These are phyloP conservation scores for Stenopsyche tienmushanensis DNA, from an alignment of 1,140 invertebrate species.

Conservation along the genomic window DNA sequence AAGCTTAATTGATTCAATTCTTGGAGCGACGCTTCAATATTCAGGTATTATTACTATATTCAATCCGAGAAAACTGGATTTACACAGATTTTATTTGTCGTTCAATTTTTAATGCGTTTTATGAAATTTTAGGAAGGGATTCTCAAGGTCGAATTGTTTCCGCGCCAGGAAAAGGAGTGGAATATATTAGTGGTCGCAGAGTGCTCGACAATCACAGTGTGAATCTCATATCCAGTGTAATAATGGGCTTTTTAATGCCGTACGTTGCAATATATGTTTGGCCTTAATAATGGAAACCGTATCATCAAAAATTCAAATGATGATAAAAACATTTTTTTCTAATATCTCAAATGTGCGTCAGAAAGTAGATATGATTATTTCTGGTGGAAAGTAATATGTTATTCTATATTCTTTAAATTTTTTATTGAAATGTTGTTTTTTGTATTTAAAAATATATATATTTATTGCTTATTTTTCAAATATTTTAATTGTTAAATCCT, in stretches of 20 bases:
- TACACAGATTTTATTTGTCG: neutral
- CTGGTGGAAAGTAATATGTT: too few species aligned
- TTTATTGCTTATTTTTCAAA: too few species aligned
- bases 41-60: slow-evolving; percentile 63
- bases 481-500: too few species aligned
- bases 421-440: too few species aligned
- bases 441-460: too few species aligned
- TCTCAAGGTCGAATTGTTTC: slow-evolving; percentile 73
- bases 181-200: slow-evolving; percentile 73
- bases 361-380: too few species aligned
- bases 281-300: slow-evolving; percentile 45
- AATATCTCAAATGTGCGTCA: too few species aligned
- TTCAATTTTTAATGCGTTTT: neutral
- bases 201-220: slow-evolving; percentile 90
- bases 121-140: slow-evolving; percentile 64
- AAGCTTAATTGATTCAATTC: slow-evolving; percentile 78
- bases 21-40: slow-evolving; percentile 84
- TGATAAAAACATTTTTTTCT: too few species aligned
- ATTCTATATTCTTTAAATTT: too few species aligned
- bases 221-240: slow-evolving; percentile 79
- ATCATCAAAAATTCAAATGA: too few species aligned
- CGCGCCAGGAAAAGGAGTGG: slow-evolving; percentile 67
- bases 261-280: slow-evolving; percentile 68
- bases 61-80: neutral
- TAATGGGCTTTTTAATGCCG: slow-evolving; percentile 73